Evolutionary conservation across 2,797 vertebrate species (phyloP).

Genomic region (Pelobates cultripes): DNA sequence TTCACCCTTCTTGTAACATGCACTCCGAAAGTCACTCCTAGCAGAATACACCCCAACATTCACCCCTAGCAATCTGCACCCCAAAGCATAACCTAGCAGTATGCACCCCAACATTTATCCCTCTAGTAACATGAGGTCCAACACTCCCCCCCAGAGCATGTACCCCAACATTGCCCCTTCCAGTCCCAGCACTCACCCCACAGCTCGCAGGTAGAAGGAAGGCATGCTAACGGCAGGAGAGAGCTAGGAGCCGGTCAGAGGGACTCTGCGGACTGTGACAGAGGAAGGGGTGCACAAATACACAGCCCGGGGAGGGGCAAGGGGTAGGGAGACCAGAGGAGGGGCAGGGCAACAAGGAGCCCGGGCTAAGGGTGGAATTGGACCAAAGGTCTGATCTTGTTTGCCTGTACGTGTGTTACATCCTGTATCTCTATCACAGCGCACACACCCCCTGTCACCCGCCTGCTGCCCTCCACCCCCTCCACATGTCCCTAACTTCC

Average conservation of each 20-base stretch:
- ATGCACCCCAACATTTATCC: too few species aligned
- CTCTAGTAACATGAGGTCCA: too few species aligned
- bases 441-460: slow-evolving; percentile 27
- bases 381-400: slow-evolving; percentile 30
- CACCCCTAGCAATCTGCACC: too few species aligned
- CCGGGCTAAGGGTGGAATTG: slow-evolving; percentile 24
- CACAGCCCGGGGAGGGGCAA: slow-evolving; percentile 3
- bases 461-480: slow-evolving; percentile 13
- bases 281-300: slow-evolving; percentile 27
- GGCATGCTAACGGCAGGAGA: slow-evolving; percentile 30
- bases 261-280: slow-evolving; percentile 21
- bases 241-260: not conserved
- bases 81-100: too few species aligned
- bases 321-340: slow-evolving; percentile 7
- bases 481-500: not conserved
- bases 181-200: slow-evolving; percentile 36
- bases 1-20: too few species aligned
- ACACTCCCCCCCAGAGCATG: too few species aligned
- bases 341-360: slow-evolving; percentile 6
- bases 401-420: slow-evolving; percentile 36
- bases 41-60: too few species aligned
- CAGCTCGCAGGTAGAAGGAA: slow-evolving; percentile 40
- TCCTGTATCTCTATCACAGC: slow-evolving; percentile 22
- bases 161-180: not conserved
- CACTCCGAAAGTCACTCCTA: too few species aligned